Evolutionary conservation across 1,140 invertebrate genomes (phyloP).

Genomic region (Odontomachus brunneus): DNA sequence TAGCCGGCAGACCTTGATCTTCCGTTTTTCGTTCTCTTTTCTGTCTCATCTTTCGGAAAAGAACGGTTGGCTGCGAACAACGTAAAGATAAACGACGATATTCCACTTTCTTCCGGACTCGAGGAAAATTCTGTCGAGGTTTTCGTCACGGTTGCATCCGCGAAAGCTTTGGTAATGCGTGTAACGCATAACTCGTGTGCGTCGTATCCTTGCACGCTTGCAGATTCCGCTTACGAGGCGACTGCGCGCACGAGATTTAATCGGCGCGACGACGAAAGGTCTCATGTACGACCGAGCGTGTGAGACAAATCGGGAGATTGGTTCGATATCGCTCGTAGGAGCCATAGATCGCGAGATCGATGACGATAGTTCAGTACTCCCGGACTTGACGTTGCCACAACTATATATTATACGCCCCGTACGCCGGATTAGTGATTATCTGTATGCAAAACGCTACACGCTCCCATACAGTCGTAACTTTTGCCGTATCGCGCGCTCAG

Average conservation of each 20-base stretch:
- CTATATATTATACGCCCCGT: slow-evolving; percentile 38
- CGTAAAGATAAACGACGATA: no score
- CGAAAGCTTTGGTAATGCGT: neutral
- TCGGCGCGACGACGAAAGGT: slow-evolving; percentile 13
- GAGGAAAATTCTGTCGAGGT: no score
- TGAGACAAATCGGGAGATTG: slow-evolving; percentile 50
- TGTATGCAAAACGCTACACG: slow-evolving; percentile 16
- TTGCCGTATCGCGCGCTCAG: neutral
- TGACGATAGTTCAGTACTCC: slow-evolving; percentile 49
- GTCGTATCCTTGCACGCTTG: neutral
- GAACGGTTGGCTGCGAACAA: no score
- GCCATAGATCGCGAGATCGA: slow-evolving; percentile 26
- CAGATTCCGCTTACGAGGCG: slow-evolving; percentile 23
- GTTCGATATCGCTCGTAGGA: slow-evolving; percentile 37
- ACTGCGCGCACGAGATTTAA: slow-evolving; percentile 27
- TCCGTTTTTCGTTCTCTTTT: neutral
- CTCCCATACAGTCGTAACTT: slow-evolving; percentile 23
- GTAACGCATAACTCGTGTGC: neutral
- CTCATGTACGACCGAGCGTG: slow-evolving; percentile 31
- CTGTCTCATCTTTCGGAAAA: neutral
- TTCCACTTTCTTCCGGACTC: no score
- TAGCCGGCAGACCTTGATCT: slow-evolving; percentile 77
- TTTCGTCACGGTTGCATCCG: no score
- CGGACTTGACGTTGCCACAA: slow-evolving; percentile 21
- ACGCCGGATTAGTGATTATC: slow-evolving; percentile 28